phyloP scores from a whole-genome alignment of 64 coral and sea anemone species.

The Montipora sp. region DNA sequence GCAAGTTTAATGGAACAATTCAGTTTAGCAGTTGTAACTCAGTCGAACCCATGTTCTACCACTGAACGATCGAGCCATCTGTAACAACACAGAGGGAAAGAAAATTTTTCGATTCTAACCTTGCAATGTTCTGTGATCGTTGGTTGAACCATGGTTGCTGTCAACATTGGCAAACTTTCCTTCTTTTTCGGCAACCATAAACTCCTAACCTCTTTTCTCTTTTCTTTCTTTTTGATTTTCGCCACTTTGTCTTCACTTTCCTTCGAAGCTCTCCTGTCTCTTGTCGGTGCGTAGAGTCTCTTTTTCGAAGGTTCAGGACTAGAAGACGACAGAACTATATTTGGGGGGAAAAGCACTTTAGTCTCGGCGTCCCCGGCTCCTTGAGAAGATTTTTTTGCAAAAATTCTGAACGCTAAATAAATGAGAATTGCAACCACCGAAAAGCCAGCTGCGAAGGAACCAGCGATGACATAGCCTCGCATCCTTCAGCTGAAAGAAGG shows the following conservation, averaged over 20 bases:
- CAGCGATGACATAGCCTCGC: slow-evolving; percentile 46
- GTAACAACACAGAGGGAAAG: no score
- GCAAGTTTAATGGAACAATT: no score
- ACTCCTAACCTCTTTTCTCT: slow-evolving; percentile 75
- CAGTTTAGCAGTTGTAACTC: no score
- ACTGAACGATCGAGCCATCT: no score
- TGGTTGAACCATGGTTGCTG: slow-evolving; percentile 84
- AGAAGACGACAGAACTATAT: slow-evolving; percentile 28
- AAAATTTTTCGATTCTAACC: slow-evolving; percentile 18
- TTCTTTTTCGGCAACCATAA: slow-evolving; percentile 92
- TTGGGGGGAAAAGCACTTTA: neutral
- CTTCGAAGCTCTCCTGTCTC: slow-evolving; percentile 14
- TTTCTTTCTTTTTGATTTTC: slow-evolving; percentile 68
- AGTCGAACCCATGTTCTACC: no score
- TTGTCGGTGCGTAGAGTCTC: slow-evolving; percentile 28
- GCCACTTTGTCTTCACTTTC: slow-evolving; percentile 72
- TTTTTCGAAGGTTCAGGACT: slow-evolving; percentile 25
- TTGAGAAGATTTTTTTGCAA: neutral
- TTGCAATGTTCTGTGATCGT: slow-evolving; percentile 58
- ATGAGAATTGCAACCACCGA: slow-evolving; percentile 13
- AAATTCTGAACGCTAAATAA: slow-evolving; percentile 36
- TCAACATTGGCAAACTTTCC: slow-evolving; percentile 70
- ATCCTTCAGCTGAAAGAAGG: slow-evolving; percentile 24
- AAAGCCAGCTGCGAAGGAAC: slow-evolving; percentile 1
- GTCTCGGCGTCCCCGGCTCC: neutral